Evolutionary conservation across 2,797 vertebrate species (phyloP), one percentile per base, ranked within the genome.

Genomic region (Clarias fuscus): DNA sequence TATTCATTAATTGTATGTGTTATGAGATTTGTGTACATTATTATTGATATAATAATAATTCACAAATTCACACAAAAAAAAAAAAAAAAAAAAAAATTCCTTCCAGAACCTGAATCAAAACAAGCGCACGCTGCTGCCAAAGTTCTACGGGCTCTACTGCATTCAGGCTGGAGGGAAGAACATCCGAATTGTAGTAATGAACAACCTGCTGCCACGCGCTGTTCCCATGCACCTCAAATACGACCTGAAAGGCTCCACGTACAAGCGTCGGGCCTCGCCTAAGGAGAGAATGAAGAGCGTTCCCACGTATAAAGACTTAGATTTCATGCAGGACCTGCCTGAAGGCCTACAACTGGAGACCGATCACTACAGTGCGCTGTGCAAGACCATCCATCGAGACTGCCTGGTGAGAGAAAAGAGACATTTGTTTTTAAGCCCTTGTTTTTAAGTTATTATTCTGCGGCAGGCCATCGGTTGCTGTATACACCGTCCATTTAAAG

Each of bases 151-250:
- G 13, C 93, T 99, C 1, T 99, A 99, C 93, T 99, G 97, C 48
- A 96, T 99, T 83, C 98, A 99, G 88, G 95, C 97, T 0, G 97
- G 94, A 0, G 98, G 97, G 0, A 99, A 98, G 92, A 99, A 99
- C 93, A 99, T 99, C 88, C 95, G 98, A 0, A 97, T 99, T 0
- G 97, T 94, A 1, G 98, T 98, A 75, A 99, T 99, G 98, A 99
- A 99, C 95, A 99, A 99, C 92, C 94, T 99, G 5, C 93, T 99
- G 53, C 98, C 98, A 0, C 94, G 95, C 3, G 92, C 96, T 0
- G 96, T 99, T 18, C 96, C 93, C 59, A 97, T 99, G 98, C 97
- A 99, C 91, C 94, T 96, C 61, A 99, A 98, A 84, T 99, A 95
- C 0, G 98, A 99, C 91, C 94, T 99, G 13, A 99, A 99, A 89